Percentiles rank a stretch among this genome's conserved stretches.
Evolutionary conservation across 1,140 invertebrate genomes (phyloP).

Genomic region (Neocloeon triangulifer): DNA sequence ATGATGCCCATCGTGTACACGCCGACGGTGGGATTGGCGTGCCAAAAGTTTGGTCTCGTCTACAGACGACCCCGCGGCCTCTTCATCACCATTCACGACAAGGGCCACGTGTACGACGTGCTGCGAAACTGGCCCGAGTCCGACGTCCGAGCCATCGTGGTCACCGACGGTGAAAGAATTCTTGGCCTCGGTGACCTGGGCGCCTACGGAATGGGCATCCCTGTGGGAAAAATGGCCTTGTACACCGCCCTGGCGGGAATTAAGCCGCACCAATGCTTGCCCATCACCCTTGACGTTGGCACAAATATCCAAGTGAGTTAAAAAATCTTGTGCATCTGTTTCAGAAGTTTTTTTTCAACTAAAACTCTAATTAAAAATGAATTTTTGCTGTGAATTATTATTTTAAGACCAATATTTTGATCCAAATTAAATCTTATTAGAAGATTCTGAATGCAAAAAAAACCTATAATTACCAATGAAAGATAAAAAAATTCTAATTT

Average conservation of each 20-base stretch:
- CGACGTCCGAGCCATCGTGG: conserved; percentile 73
- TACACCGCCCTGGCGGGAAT: conserved; percentile 86
- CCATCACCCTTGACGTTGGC: conserved; percentile 78
- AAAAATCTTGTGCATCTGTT: too few species aligned
- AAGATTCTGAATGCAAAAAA: too few species aligned
- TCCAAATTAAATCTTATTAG: too few species aligned
- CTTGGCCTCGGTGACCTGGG: conserved; percentile 85
- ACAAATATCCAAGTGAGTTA: conserved; percentile 76
- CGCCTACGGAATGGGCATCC: conserved; percentile 84
- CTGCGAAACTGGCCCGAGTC: conserved; percentile 71
- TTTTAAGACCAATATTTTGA: too few species aligned
- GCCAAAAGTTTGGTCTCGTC: conserved; percentile 87
- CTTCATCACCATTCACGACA: conserved; percentile 93
- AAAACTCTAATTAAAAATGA: too few species aligned
- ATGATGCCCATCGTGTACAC: conserved; percentile 86
- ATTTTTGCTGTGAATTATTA: too few species aligned
- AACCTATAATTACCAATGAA: too few species aligned
- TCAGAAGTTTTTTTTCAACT: too few species aligned
- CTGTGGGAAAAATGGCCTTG: conserved; percentile 71
- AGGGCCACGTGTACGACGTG: conserved; percentile 70
- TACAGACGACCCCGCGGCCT: conserved; percentile 77
- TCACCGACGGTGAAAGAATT: conserved; percentile 87
- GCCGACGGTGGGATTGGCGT: conserved; percentile 79
- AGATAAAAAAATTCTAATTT: too few species aligned
- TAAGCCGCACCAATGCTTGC: conserved; percentile 69